phyloP scores from a whole-genome alignment of 1,140 invertebrate genomes.

The Drosophila sucinea region DNA sequence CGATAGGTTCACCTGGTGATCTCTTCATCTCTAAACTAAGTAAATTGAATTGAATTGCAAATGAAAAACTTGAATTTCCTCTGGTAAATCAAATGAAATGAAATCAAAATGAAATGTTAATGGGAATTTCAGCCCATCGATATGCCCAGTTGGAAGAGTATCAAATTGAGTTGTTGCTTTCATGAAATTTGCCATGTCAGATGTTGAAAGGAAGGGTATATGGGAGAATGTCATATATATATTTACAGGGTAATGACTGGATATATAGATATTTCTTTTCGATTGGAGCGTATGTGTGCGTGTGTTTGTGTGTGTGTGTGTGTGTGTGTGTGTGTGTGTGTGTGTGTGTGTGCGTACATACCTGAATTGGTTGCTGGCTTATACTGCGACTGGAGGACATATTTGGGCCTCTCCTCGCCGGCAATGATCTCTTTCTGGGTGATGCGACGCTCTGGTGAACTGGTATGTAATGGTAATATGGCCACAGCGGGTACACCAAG shows the following conservation, averaged over 20 bases:
- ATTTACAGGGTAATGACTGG: neutral
- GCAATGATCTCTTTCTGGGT: conserved; percentile 83
- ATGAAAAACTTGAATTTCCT: neutral
- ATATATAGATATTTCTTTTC: no score
- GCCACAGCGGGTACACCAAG: conserved; percentile 78
- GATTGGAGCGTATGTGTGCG: neutral
- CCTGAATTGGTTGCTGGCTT: conserved; percentile 68
- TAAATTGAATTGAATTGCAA: no score
- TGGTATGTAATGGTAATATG: conserved; percentile 76
- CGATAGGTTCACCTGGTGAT: neutral
- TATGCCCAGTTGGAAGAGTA: no score
- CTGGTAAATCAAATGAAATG: no score
- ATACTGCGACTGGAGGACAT: conserved; percentile 77
- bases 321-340: conserved; percentile 19
- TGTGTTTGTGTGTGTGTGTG: conserved; percentile 6
- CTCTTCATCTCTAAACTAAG: neutral
- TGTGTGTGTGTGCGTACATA: conserved; percentile 30
- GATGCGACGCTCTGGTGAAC: conserved; percentile 80
- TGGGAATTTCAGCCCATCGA: no score
- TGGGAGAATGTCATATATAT: neutral
- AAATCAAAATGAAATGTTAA: neutral
- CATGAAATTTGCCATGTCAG: neutral
- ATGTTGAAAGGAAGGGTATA: no score
- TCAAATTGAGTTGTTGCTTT: neutral
- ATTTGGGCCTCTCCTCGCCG: conserved; percentile 82